A percentile compares a stretch with the other conserved stretches of the same genome.
These are phyloP conservation scores for Acrocephalus arundinaceus DNA, from an alignment of 2,113 vertebrate genomes.

Conservation along the genomic window DNA sequence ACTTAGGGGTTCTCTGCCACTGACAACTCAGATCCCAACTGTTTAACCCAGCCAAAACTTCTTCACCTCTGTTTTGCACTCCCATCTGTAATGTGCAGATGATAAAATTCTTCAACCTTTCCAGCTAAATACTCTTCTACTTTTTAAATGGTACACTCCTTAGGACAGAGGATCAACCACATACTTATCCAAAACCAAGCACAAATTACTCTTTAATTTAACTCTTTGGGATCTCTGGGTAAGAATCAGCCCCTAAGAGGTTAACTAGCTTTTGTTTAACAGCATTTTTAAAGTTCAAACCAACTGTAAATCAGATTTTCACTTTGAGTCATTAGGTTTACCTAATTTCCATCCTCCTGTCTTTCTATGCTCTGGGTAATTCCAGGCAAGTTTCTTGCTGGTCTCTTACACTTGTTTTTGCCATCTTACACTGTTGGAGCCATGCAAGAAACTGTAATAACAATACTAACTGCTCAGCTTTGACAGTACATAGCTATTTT, in stretches of 20 bases:
- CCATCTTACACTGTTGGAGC: background rate
- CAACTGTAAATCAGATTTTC: background rate
- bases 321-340: background rate
- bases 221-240: background rate
- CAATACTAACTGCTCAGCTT: background rate
- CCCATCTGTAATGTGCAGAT: background rate
- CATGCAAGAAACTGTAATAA: background rate
- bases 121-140: background rate
- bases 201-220: background rate
- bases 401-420: background rate
- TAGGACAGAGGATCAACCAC: background rate
- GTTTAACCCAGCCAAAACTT: background rate
- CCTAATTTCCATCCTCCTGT: background rate
- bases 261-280: background rate
- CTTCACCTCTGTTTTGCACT: background rate
- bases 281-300: background rate
- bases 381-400: background rate
- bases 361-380: background rate
- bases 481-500: constrained; percentile 28
- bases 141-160: background rate
- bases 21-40: background rate
- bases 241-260: background rate
- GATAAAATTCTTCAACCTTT: background rate
- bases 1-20: background rate
- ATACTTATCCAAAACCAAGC: background rate